A percentile compares a stretch with the other conserved stretches of the same genome.
phyloP scores from a whole-genome alignment of 2,797 vertebrate genomes.

The Lacerta agilis region DNA sequence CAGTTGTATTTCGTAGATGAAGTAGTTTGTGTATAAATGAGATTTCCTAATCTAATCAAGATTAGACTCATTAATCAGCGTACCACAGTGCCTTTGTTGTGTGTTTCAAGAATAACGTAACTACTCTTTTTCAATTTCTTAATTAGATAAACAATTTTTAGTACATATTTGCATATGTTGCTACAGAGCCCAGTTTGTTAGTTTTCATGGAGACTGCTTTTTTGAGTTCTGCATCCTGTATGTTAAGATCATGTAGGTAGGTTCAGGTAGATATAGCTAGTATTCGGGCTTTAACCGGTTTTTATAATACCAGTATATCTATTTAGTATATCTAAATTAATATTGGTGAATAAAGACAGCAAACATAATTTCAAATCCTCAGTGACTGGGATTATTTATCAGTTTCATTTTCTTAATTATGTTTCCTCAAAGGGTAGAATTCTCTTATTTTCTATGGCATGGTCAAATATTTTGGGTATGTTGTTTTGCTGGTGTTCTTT shows the following conservation, averaged over 20 bases:
- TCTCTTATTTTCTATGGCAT: too few species aligned
- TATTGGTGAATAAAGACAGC: too few species aligned
- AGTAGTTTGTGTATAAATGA: not conserved
- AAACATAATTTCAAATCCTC: too few species aligned
- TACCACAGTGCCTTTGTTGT: not conserved
- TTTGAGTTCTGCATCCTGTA: not conserved
- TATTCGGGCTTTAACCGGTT: constrained; percentile 5
- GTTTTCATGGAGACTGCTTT: not conserved
- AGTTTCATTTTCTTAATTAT: too few species aligned
- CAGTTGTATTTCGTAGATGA: not conserved
- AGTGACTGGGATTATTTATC: too few species aligned
- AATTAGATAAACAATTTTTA: too few species aligned
- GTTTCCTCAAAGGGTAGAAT: too few species aligned
- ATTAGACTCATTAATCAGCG: not conserved
- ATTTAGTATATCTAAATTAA: too few species aligned
- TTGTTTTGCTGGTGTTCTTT: constrained; percentile 12
- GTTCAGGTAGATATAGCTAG: constrained; percentile 5
- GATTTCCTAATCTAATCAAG: not conserved
- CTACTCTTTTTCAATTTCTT: not conserved
- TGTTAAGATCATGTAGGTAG: not conserved
- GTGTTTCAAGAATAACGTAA: not conserved
- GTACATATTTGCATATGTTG: too few species aligned
- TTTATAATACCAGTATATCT: not conserved
- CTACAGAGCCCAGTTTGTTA: too few species aligned
- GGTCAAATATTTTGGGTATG: not conserved